A percentile compares a stretch with the other conserved stretches of the same genome.
phyloP scores from a whole-genome alignment of 2,113 vertebrate genomes.

The Carettochelys insculpta region DNA sequence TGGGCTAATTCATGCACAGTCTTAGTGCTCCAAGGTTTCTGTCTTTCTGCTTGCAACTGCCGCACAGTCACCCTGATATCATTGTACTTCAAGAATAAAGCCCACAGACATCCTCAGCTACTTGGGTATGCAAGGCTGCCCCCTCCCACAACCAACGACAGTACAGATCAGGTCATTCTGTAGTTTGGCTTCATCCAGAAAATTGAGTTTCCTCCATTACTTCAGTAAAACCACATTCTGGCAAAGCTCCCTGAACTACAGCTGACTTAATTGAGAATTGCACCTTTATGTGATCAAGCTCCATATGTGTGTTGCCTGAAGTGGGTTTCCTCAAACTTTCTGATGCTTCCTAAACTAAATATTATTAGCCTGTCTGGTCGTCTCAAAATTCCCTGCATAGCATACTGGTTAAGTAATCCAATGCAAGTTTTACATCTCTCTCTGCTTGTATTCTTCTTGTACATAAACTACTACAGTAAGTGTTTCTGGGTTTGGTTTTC shows the following conservation, averaged over 20 bases:
- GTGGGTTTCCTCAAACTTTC: neutral
- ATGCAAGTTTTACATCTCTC: neutral
- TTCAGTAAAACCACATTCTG: neutral
- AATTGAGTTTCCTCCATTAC: neutral
- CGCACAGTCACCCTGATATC: neutral
- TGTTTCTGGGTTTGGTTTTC: constrained; percentile 44
- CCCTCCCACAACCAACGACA: neutral
- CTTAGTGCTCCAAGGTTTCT: neutral
- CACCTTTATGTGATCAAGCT: neutral
- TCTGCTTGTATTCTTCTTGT: neutral
- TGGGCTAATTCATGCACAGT: neutral
- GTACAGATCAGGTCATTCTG: neutral
- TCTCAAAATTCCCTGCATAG: neutral
- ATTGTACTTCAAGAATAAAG: constrained; percentile 1
- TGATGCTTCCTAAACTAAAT: neutral
- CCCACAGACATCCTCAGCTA: neutral
- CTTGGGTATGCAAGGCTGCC: neutral
- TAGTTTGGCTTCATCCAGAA: neutral
- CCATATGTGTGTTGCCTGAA: neutral
- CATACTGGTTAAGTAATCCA: neutral
- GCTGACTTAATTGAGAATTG: neutral
- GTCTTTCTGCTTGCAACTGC: neutral
- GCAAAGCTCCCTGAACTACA: neutral
- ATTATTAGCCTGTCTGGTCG: neutral
- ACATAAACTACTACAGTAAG: neutral